A percentile compares a stretch with the other conserved stretches of the same genome.
Evolutionary conservation across 2,797 vertebrate species (phyloP).

Genomic region (Girardinus metallicus): DNA sequence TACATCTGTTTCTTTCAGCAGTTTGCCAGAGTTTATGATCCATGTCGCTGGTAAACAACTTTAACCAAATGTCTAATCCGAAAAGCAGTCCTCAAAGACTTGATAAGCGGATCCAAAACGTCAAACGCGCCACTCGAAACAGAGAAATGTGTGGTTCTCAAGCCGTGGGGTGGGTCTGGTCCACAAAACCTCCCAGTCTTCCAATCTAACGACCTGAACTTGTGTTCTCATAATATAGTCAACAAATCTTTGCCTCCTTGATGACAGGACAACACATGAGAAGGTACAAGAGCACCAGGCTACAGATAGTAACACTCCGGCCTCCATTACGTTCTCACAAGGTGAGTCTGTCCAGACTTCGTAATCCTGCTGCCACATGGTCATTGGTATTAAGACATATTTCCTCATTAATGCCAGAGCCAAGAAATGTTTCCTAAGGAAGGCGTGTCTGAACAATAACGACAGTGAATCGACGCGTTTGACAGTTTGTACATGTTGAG

Average conservation of each 20-base stretch:
- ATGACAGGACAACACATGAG: background rate
- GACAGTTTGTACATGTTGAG: background rate
- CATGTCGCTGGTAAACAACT: background rate
- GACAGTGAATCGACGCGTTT: background rate
- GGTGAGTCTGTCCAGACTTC: background rate
- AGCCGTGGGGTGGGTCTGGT: background rate
- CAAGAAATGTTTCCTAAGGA: background rate
- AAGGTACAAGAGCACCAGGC: background rate
- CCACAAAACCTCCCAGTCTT: background rate
- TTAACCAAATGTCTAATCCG: background rate
- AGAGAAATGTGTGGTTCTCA: background rate
- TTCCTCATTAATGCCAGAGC: background rate
- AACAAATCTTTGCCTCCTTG: background rate
- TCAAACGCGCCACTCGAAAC: too few species aligned
- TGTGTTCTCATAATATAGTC: background rate
- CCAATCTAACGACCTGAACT: background rate
- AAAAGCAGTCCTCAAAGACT: background rate
- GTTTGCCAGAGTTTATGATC: background rate
- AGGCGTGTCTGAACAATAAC: background rate
- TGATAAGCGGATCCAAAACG: background rate
- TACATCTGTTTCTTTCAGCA: conserved; percentile 3
- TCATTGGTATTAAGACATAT: background rate
- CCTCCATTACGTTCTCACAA: background rate
- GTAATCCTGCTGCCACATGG: background rate
- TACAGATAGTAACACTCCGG: background rate